Percentiles rank a stretch among this genome's conserved stretches.
Conservation (phyloP, 2,888 invertebrate genomes). For the Lymantria monacha region DNA sequence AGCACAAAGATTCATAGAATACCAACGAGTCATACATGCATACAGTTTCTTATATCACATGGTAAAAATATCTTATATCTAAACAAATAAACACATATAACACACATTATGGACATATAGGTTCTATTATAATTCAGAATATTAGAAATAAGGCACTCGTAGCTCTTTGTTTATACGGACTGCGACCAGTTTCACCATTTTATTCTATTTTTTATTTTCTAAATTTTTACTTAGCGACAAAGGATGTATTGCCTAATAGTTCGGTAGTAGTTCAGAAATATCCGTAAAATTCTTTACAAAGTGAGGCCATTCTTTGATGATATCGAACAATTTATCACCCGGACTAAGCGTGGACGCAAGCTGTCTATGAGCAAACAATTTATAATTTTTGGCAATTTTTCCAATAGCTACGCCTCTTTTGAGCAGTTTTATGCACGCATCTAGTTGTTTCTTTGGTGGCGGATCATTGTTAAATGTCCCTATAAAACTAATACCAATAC, state of each 20-base stretch:
- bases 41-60: too few species aligned
- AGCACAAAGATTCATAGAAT: too few species aligned
- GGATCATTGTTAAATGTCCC: constrained; percentile 84
- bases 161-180: too few species aligned
- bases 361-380: constrained; percentile 86
- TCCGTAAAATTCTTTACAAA: constrained; percentile 69
- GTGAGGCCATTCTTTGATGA: constrained; percentile 87
- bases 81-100: too few species aligned
- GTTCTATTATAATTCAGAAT: too few species aligned
- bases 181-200: too few species aligned
- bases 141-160: too few species aligned
- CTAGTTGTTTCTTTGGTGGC: constrained; percentile 79
- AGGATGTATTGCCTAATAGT: constrained; percentile 33
- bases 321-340: constrained; percentile 84
- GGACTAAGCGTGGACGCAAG: constrained; percentile 86
- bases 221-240: background rate
- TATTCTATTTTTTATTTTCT: background rate
- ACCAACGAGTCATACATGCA: too few species aligned
- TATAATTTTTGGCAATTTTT: constrained; percentile 84
- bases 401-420: constrained; percentile 82
- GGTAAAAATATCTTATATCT: too few species aligned
- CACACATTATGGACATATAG: too few species aligned
- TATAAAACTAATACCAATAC: constrained; percentile 87
- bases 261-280: constrained; percentile 47
- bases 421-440: constrained; percentile 84